Evolutionary conservation across 2,113 vertebrate genomes (phyloP).

Genomic region (Conger conger): DNA sequence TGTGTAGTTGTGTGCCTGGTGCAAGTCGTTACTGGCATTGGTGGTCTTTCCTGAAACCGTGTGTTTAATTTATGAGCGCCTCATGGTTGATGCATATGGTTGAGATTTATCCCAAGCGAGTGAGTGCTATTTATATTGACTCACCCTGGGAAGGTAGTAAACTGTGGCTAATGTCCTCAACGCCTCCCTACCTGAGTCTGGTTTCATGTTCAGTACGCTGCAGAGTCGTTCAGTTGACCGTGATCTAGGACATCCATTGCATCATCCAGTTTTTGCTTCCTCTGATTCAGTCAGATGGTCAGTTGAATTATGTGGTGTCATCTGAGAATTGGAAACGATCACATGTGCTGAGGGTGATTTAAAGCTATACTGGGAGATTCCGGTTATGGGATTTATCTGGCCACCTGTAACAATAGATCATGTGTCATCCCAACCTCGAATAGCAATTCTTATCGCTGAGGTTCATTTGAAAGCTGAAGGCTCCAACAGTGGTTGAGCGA

Average conservation of each 20-base stretch:
- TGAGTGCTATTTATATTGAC: slow-evolving; percentile 33
- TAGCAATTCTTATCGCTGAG: not conserved
- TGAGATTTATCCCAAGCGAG: slow-evolving; percentile 23
- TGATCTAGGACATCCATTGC: slow-evolving; percentile 18
- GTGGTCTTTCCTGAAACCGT: slow-evolving; percentile 3
- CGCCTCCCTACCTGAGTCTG: slow-evolving; percentile 33
- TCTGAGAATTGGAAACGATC: not conserved
- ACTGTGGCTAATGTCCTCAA: slow-evolving; percentile 24
- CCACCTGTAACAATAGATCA: not conserved
- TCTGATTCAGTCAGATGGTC: not conserved
- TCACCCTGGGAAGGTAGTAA: slow-evolving; percentile 34
- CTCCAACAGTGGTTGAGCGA: not conserved
- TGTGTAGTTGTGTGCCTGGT: not conserved
- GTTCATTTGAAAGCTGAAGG: not conserved
- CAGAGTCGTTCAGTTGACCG: not conserved
- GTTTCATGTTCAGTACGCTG: slow-evolving; percentile 10
- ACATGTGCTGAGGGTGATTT: not conserved
- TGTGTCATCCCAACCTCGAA: not conserved
- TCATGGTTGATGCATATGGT: slow-evolving; percentile 8
- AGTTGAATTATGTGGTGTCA: slow-evolving; percentile 11
- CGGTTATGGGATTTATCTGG: not conserved
- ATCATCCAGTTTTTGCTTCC: not conserved
- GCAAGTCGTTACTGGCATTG: not conserved
- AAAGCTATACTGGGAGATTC: not conserved
- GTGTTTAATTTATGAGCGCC: slow-evolving; percentile 29